Base-by-base conservation (phyloP, 2,113 vertebrate species). In the Macrotus californicus region DNA sequence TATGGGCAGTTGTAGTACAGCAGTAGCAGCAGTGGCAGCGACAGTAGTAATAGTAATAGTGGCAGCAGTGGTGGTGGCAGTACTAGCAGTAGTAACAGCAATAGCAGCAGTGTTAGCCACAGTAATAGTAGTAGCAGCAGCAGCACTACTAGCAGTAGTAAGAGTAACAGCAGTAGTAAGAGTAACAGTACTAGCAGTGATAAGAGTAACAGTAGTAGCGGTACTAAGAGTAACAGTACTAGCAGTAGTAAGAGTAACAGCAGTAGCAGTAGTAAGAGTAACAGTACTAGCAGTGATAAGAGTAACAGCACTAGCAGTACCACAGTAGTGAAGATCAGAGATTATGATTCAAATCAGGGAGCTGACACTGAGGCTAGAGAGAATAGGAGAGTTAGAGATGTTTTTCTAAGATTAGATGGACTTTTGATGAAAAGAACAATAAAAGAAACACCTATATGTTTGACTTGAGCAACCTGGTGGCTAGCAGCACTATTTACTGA, bases 161-260 rank as follows among this genome's bases (percentile, higher is more conserved):
- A 5, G 10, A n/a, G 19, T 7, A 13, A 24, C 13, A 5, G 50
- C 3, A 31, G 12, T 34, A 34, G 50, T 7, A 36, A 0, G 19
- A 4, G 9, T 43, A 24, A 21, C 18, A 21, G 6, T 7, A 13
- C 2, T 24, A 16, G 19, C 2, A 43, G 52, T 4, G 2, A 29
- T 6, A 24, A 1, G 26, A 43, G 39, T 0, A 29, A 3, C 31
- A 26, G 1, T 34, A 34, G 4, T 2, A 75, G 72, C 22, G 15
- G 6, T 26, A 8, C 34, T n/a, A 13, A 18, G 10, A 16, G 39
- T 1, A 48, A 4, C 0, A 76, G 10, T 2, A 75, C 13, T 16
- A 43, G 39, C 0, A 36, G 2, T 21, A 29, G 3, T 24, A n/a
- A 6, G 1, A 77, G 46, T 10, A 36, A 12, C 4, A 7, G 34